Percentiles rank a stretch among this genome's conserved stretches.
Evolutionary conservation across 1,140 invertebrate species (phyloP).

Genomic region (Drosophila neocordata): DNA sequence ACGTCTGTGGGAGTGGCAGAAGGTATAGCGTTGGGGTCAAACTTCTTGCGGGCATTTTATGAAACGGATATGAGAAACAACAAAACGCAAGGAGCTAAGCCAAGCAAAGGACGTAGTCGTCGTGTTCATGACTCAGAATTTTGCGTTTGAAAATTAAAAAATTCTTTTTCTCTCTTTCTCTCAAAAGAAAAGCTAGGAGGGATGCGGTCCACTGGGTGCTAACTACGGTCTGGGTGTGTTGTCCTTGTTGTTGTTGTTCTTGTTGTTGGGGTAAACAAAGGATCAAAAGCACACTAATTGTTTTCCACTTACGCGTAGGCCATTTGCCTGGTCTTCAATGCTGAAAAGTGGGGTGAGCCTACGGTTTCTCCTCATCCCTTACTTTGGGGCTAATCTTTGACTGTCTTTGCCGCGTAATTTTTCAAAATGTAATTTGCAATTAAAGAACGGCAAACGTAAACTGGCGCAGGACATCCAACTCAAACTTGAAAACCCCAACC

Average conservation of each 20-base stretch:
- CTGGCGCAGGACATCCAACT: neutral
- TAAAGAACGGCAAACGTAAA: constrained; percentile 53
- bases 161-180: constrained; percentile 48
- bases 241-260: constrained; percentile 36
- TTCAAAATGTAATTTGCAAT: constrained; percentile 82
- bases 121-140: constrained; percentile 66
- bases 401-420: constrained; percentile 74
- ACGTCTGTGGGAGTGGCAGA: neutral
- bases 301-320: constrained; percentile 73
- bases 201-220: constrained; percentile 71
- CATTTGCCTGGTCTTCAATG: constrained; percentile 31
- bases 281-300: constrained; percentile 82
- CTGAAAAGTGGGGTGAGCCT: neutral
- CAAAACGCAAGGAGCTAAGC: constrained; percentile 55
- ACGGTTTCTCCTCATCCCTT: constrained; percentile 22
- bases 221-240: constrained; percentile 58
- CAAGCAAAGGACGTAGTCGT: constrained; percentile 1
- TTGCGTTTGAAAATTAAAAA: constrained; percentile 78
- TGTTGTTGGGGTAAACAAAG: constrained; percentile 81
- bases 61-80: constrained; percentile 80
- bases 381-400: constrained; percentile 59
- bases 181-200: constrained; percentile 22
- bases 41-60: constrained; percentile 71
- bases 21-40: constrained; percentile 2
- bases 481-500: neutral